These are phyloP conservation scores for Climacteris rufus DNA, from an alignment of 2,113 vertebrate species.

Conservation along the genomic window DNA sequence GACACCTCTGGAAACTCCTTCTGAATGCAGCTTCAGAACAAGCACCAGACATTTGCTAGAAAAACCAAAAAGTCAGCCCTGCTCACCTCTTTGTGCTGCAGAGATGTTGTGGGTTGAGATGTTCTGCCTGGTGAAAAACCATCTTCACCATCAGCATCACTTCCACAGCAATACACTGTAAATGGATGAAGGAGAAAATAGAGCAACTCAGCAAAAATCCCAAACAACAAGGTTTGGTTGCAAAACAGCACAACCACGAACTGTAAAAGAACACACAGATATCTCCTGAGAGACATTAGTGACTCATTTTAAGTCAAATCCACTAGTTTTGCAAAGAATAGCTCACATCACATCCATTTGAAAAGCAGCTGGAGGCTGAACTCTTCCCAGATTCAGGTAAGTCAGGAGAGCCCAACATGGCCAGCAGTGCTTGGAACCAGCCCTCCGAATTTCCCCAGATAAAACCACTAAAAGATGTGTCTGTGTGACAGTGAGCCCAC, in stretches of 20 bases:
- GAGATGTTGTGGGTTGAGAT: not conserved
- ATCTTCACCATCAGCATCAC: not conserved
- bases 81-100: not conserved
- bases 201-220: not conserved
- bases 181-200: not conserved
- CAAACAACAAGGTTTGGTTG: not conserved
- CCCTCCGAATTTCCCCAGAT: not conserved
- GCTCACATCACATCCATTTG: not conserved
- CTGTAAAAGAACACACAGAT: not conserved
- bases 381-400: not conserved
- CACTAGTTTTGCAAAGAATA: not conserved
- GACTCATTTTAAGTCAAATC: not conserved
- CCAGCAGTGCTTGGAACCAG: not conserved
- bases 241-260: not conserved
- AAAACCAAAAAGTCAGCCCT: not conserved
- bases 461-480: not conserved
- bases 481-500: not conserved
- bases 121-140: not conserved
- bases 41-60: not conserved
- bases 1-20: not conserved
- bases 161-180: fast-evolving
- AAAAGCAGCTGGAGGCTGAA: not conserved
- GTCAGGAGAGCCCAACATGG: not conserved
- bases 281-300: not conserved
- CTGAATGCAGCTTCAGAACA: not conserved